Evolutionary conservation across 2,113 vertebrate species (phyloP).

Genomic region (Poeciliopsis occidentalis): DNA sequence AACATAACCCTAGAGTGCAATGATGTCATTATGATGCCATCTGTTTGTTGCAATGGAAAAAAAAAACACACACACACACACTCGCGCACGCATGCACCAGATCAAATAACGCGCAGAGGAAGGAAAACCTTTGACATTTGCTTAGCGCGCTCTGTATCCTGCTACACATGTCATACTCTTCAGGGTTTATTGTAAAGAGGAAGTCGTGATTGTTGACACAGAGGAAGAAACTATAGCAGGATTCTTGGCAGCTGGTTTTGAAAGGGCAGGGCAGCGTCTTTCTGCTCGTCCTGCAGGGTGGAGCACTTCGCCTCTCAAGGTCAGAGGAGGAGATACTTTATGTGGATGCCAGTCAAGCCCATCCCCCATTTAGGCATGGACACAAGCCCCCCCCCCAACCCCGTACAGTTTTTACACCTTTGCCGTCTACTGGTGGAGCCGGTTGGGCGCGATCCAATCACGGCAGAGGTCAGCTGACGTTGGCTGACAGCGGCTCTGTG

Average conservation of each 20-base stretch:
- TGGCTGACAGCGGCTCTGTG: background rate
- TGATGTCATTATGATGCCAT: constrained; percentile 77
- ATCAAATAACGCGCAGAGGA: constrained; percentile 53
- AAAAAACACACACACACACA: constrained; percentile 44
- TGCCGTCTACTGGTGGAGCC: constrained; percentile 36
- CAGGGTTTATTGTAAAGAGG: constrained; percentile 24
- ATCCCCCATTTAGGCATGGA: constrained; percentile 60
- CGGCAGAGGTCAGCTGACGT: constrained; percentile 6
- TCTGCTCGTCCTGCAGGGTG: constrained; percentile 24
- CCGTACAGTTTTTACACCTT: constrained; percentile 43
- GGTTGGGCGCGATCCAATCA: constrained; percentile 7
- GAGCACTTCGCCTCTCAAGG: constrained; percentile 58
- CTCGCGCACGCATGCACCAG: constrained; percentile 42
- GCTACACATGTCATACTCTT: constrained; percentile 11
- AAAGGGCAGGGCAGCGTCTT: constrained; percentile 4
- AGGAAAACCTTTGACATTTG: constrained; percentile 55
- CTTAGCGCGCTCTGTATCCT: constrained; percentile 22
- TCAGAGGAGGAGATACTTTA: constrained; percentile 57
- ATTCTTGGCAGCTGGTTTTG: constrained; percentile 19
- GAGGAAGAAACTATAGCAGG: constrained; percentile 24
- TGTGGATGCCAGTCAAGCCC: constrained; percentile 60
- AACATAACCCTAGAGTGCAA: constrained; percentile 70
- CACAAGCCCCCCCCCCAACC: background rate
- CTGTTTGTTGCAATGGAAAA: constrained; percentile 67
- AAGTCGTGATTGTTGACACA: constrained; percentile 34